Conservation (phyloP, 2,113 vertebrate genomes). For the Takifugu bimaculatus region DNA sequence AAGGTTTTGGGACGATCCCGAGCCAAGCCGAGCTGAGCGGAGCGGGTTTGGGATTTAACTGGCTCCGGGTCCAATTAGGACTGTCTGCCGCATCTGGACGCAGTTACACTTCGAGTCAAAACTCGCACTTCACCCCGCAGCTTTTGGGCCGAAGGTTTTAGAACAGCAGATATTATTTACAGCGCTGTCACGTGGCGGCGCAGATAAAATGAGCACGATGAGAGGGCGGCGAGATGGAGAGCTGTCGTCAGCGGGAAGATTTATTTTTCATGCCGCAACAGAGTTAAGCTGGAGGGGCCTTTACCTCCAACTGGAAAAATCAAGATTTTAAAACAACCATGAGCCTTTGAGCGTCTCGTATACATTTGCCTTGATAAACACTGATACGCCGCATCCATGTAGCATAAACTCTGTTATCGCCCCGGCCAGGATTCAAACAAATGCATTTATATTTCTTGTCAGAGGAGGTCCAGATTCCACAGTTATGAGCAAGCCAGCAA, state of each 20-base stretch:
- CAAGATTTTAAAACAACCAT: background rate
- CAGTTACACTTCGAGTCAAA: slow-evolving; percentile 67
- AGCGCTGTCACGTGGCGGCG: slow-evolving; percentile 28
- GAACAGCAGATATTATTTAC: slow-evolving; percentile 36
- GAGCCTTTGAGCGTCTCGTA: background rate
- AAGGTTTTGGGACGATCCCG: slow-evolving; percentile 28
- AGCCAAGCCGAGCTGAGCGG: slow-evolving; percentile 46
- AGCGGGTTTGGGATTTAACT: slow-evolving; percentile 70
- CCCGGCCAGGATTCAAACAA: too few species aligned
- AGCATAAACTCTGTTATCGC: too few species aligned
- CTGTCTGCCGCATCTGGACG: slow-evolving; percentile 74
- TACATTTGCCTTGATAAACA: too few species aligned
- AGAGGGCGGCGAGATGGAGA: background rate
- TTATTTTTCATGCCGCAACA: slow-evolving; percentile 42
- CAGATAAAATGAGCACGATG: slow-evolving; percentile 36
- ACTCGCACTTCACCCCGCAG: slow-evolving; percentile 61
- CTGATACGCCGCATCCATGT: too few species aligned
- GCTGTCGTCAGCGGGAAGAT: background rate
- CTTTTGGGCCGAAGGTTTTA: background rate
- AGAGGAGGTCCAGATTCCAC: too few species aligned
- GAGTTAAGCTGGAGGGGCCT: slow-evolving; percentile 34
- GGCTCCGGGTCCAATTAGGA: slow-evolving; percentile 79
- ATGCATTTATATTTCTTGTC: too few species aligned
- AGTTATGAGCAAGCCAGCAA: too few species aligned
- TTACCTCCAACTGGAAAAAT: background rate